These are phyloP conservation scores for Pygoscelis antarcticus DNA, from an alignment of 2,113 vertebrate genomes.

Conservation along the genomic window DNA sequence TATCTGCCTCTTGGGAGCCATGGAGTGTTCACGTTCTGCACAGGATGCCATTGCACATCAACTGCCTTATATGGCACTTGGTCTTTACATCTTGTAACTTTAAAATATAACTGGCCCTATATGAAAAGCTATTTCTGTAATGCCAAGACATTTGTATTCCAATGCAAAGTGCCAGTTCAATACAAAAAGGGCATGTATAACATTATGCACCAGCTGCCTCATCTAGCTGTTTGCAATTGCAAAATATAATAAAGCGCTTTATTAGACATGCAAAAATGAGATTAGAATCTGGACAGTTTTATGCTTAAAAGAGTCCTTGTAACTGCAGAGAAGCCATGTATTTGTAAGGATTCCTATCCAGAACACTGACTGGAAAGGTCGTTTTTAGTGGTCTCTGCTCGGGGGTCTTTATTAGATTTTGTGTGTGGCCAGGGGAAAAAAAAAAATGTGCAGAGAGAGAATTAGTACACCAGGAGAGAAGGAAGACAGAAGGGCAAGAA, in stretches of 20 bases:
- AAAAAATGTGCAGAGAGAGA: background rate
- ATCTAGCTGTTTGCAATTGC: slow-evolving; percentile 23
- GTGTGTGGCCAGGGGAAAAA: background rate
- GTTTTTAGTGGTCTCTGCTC: background rate
- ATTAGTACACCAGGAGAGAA: background rate
- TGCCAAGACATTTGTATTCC: slow-evolving; percentile 38
- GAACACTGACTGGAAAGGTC: background rate
- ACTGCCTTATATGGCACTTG: background rate
- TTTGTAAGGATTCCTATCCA: background rate
- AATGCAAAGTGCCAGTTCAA: background rate
- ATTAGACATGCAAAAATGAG: slow-evolving; percentile 27
- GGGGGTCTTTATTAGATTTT: background rate
- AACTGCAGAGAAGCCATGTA: background rate
- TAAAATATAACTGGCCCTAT: slow-evolving; percentile 16
- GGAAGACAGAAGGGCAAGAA: background rate
- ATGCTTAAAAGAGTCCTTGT: background rate
- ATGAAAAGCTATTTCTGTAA: slow-evolving; percentile 36
- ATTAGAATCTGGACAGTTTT: background rate
- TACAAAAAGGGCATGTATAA: slow-evolving; percentile 18
- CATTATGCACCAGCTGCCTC: slow-evolving; percentile 53
- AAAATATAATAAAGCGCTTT: slow-evolving; percentile 22
- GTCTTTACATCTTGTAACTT: slow-evolving; percentile 27
- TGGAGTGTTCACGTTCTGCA: background rate
- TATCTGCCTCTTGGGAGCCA: background rate
- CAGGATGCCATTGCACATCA: background rate